Evolutionary conservation across 1,140 invertebrate genomes (phyloP), one percentile per base, ranked within the genome.

Genomic region (Drosophila willistoni): DNA sequence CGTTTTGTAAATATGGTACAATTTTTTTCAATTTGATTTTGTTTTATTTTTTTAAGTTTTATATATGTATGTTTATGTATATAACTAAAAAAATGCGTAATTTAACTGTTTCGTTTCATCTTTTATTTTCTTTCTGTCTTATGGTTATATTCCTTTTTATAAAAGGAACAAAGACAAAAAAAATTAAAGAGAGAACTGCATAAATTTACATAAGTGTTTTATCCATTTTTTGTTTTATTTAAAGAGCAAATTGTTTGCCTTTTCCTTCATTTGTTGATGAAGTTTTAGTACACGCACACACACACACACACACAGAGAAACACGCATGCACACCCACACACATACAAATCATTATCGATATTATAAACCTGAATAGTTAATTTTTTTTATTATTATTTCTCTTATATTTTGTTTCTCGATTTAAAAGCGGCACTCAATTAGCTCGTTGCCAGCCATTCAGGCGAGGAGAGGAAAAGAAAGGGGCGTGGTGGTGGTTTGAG

Each of bases 1-100:
- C 76, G 69, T 57, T 68, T 68, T 74, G 77, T 81, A 84, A 84
- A 83, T 86, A 71, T 51, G 17, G 17, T 86, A 86, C 82, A 86
- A 76, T 64, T 82, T 59, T 87, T 87, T 83, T 73, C 68, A 87
- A 87, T 68, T 74, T 77, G 77, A 25, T 68, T 74, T 84, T 9
- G 36, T 13, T 78, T 77, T 68, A 75, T 72, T 73, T 78, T 72
- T 75, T 80, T 3, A 84, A 81, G 71, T 72, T 59, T 89, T 84
- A 80, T 84, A 83, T 84, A 73, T 77, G 72, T 77, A 63, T 33
- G 42, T 39, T 22, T 78, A 69, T 80, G 72, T 85, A 77, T 76
- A 86, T 89, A 87, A 89, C 84, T 89, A 89, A 89, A 90, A 87
- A 79, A 89, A 89, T 89, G 84, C 84, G 85, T 84, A 89, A 87